Conservation (phyloP, 2,113 vertebrate genomes). For the Poicephalus gulielmi region DNA sequence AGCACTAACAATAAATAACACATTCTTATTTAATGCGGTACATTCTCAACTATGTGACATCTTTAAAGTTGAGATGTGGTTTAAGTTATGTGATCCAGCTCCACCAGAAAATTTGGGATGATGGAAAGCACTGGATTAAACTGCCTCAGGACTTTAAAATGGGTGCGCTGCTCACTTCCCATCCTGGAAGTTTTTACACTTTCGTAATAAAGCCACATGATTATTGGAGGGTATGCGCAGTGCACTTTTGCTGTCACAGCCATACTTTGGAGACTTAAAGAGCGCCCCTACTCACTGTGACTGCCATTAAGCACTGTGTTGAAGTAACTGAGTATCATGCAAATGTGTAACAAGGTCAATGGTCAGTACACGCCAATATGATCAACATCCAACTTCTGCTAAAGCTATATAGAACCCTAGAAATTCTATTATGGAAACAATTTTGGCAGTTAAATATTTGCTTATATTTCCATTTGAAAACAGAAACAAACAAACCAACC, state of each 20-base stretch:
- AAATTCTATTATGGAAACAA: neutral
- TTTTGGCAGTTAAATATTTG: neutral
- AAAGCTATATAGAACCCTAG: accelerated
- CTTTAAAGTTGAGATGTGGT: neutral
- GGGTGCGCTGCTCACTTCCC: neutral
- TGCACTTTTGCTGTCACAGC: neutral
- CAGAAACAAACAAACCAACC: neutral
- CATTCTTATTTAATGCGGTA: neutral
- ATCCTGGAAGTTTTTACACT: neutral
- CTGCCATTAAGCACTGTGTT: neutral
- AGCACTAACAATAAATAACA: neutral
- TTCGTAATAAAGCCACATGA: neutral
- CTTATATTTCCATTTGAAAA: neutral
- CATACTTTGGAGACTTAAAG: neutral
- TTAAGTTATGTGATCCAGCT: neutral
- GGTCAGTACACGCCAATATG: accelerated
- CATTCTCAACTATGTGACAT: neutral
- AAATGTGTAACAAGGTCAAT: neutral
- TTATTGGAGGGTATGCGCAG: accelerated
- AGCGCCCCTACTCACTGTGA: too few species aligned
- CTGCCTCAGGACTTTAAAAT: neutral
- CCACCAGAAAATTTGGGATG: neutral
- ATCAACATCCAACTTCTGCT: neutral
- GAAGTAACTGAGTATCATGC: neutral
- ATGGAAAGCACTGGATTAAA: neutral